These are phyloP conservation scores for Metopia argyrocephala DNA, from an alignment of 2,888 invertebrate species.

Conservation along the genomic window DNA sequence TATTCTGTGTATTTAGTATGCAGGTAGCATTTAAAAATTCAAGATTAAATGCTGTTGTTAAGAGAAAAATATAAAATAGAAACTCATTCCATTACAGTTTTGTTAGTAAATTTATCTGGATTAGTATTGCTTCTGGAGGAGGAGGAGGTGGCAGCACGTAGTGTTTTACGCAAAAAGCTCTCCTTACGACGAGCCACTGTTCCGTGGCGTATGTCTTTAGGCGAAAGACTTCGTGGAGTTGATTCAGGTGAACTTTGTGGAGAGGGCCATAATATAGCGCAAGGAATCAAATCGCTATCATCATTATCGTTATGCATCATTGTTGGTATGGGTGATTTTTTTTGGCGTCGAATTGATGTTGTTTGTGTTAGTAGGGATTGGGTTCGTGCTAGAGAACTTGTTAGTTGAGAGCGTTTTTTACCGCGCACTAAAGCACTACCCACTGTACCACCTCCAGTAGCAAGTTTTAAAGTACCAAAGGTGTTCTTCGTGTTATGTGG, in stretches of 20 bases:
- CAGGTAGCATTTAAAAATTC: conserved; percentile 11
- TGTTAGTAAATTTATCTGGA: conserved; percentile 69
- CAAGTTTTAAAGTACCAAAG: conserved; percentile 47
- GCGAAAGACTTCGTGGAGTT: conserved; percentile 45
- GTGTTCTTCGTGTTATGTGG: conserved; percentile 52
- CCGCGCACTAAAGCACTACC: conserved; percentile 73
- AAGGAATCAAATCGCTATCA: conserved; percentile 63
- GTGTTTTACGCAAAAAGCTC: conserved; percentile 79
- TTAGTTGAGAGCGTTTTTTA: conserved; percentile 74
- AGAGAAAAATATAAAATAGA: conserved; percentile 7
- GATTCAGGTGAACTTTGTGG: conserved; percentile 55
- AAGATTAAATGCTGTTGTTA: background rate
- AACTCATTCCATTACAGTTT: conserved; percentile 64
- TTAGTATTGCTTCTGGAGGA: conserved; percentile 71
- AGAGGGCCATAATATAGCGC: conserved; percentile 53
- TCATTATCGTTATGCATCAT: conserved; percentile 56
- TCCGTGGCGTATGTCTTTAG: conserved; percentile 51
- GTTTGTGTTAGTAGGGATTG: conserved; percentile 71
- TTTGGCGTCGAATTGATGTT: conserved; percentile 63
- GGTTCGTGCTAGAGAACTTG: conserved; percentile 70
- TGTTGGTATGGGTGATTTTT: conserved; percentile 68
- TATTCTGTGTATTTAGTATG: too few species aligned
- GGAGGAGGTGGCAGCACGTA: conserved; percentile 76
- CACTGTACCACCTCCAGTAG: conserved; percentile 70
- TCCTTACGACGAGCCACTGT: conserved; percentile 72